Base-by-base conservation (phyloP, 2,888 invertebrate species). In the Drosophila ustulata region DNA sequence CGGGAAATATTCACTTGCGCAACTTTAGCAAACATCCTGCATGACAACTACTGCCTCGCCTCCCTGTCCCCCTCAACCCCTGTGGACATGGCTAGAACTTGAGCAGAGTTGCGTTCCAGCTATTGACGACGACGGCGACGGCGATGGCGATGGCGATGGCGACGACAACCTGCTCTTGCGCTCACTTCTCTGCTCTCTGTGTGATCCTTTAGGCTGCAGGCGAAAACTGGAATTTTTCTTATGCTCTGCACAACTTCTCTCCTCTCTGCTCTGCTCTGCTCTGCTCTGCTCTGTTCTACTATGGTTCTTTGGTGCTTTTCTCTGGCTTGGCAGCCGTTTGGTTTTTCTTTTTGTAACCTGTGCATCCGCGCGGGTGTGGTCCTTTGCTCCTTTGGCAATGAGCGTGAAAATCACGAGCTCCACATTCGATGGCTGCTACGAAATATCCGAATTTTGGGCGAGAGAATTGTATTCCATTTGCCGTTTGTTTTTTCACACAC, bases 301-400 rank as follows among this genome's bases (percentile, higher is more conserved):
- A n/a, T 49, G 32, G 23, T 49, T 18, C 62, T 68, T 53, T 68
- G 61, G 41, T 61, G 62, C 28, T 82, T 80, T 80, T 70, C 70
- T 73, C 45, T 66, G 61, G 66, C 66, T 62, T 37, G 65, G 47
- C 70, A 73, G 58, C 41, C 56, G 70, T 58, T 58, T 70, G 65
- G 61, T 66, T 68, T 77, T 74, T 80, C 72, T 59, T 86, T 89
- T 88, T 86, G 81, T 87, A 90, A 91, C 85, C 88, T 91, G 90
- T 90, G 89, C 90, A 91, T 84, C 90, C 90, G 92, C 90, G 92
- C 92, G 92, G 92, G 92, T 92, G 92, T 92, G 92, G 92, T 91
- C 91, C 90, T 88, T 72, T 92, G 92, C 92, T 91, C 91, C 90
- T 88, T 72, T 75, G 56, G 39, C 76, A 71, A 58, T 65, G 76